These are phyloP conservation scores for Microtus agrestis DNA, from an alignment of 2,797 vertebrate species.

Conservation along the genomic window DNA sequence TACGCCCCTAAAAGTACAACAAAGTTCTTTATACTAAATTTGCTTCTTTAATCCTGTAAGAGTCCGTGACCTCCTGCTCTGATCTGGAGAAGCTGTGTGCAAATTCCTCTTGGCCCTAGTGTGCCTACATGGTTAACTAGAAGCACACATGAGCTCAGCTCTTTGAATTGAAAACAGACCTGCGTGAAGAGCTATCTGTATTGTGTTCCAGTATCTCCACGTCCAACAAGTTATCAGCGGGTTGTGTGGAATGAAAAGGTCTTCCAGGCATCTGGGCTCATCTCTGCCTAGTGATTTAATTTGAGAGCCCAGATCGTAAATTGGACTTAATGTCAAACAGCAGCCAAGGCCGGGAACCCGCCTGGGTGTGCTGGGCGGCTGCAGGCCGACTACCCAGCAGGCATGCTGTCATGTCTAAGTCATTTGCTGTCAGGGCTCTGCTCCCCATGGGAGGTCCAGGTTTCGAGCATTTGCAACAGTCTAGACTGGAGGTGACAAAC, in stretches of 20 bases:
- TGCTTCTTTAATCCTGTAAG: slow-evolving; percentile 42
- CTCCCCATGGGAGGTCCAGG: slow-evolving; percentile 76
- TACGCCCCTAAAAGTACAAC: not conserved
- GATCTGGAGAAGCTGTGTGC: not conserved
- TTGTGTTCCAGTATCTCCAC: slow-evolving; percentile 40
- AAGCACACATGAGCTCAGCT: slow-evolving; percentile 45
- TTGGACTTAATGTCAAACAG: slow-evolving; percentile 73
- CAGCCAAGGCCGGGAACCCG: slow-evolving; percentile 66
- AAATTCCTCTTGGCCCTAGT: slow-evolving; percentile 6
- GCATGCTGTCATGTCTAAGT: slow-evolving; percentile 78
- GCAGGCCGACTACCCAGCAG: slow-evolving; percentile 61
- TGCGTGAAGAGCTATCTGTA: slow-evolving; percentile 59
- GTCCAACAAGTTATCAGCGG: slow-evolving; percentile 73
- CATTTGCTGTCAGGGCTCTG: slow-evolving; percentile 65
- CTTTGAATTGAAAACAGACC: slow-evolving; percentile 74
- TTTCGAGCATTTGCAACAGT: slow-evolving; percentile 63
- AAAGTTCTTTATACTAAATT: slow-evolving; percentile 12
- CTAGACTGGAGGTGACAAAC: slow-evolving; percentile 84
- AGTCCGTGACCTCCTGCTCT: not conserved
- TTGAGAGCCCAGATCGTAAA: slow-evolving; percentile 65
- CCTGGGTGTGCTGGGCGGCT: slow-evolving; percentile 68
- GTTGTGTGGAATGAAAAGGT: slow-evolving; percentile 62
- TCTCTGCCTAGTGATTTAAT: slow-evolving; percentile 75
- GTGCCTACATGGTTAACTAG: not conserved
- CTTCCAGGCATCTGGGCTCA: slow-evolving; percentile 65